Percentiles rank a stretch among this genome's conserved stretches.
Conservation (phyloP, 2,113 vertebrate genomes). For the Sturnus vulgaris region DNA sequence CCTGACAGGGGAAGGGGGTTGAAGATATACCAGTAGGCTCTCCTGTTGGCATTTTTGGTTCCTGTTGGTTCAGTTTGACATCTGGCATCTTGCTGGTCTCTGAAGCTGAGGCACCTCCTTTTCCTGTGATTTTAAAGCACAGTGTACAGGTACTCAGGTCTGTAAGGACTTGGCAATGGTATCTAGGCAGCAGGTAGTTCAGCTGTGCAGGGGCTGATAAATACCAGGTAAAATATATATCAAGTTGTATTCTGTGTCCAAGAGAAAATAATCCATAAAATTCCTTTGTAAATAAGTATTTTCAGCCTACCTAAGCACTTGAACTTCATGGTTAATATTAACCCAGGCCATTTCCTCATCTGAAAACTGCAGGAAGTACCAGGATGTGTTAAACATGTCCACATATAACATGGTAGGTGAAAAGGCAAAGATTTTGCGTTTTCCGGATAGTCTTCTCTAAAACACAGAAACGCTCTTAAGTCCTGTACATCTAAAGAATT, state of each 20-base stretch:
- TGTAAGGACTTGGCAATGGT: neutral
- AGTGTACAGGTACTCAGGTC: too few relatives aligned
- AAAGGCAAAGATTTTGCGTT: neutral
- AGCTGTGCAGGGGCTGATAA: neutral
- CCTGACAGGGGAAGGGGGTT: neutral
- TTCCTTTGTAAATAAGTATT: neutral
- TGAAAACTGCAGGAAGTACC: neutral
- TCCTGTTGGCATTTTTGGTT: neutral
- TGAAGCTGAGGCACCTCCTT: neutral
- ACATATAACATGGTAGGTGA: accelerated
- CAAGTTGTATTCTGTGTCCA: neutral
- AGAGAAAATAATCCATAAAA: neutral
- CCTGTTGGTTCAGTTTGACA: accelerated
- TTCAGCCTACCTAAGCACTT: neutral
- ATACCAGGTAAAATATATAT: neutral
- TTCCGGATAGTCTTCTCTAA: neutral
- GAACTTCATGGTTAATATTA: neutral
- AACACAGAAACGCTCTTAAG: neutral
- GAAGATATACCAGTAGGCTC: neutral
- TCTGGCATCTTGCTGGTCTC: neutral
- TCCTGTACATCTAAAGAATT: neutral
- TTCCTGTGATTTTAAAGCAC: neutral
- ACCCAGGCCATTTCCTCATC: neutral
- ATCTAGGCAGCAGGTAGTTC: neutral
- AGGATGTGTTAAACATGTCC: neutral